These are phyloP conservation scores for Caligus rogercresseyi DNA, from an alignment of 1,140 invertebrate species.

Conservation along the genomic window DNA sequence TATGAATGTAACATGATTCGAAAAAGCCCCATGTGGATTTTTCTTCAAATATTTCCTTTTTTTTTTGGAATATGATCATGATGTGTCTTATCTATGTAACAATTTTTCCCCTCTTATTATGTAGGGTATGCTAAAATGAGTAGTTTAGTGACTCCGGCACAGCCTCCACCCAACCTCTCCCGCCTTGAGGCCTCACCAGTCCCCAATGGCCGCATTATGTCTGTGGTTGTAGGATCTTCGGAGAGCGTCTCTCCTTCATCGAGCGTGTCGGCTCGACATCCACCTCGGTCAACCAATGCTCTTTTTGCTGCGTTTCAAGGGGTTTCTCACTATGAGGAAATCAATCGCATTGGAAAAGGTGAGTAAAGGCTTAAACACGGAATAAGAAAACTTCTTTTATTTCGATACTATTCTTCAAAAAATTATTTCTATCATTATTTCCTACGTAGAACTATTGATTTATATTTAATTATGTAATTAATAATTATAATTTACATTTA, in stretches of 20 bases:
- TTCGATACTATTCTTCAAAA: too few species aligned
- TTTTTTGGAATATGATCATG: too few species aligned
- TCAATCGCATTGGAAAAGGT: conserved; percentile 24
- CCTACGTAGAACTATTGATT: too few species aligned
- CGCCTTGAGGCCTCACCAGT: not conserved
- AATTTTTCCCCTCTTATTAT: too few species aligned
- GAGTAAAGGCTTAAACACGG: conserved; percentile 8
- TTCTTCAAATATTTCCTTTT: too few species aligned
- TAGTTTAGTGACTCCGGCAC: not conserved
- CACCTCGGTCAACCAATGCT: not conserved
- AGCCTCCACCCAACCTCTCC: not conserved
- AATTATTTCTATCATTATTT: too few species aligned
- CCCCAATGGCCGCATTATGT: not conserved
- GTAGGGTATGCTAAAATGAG: too few species aligned
- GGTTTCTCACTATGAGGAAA: conserved; percentile 22
- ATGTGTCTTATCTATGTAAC: too few species aligned
- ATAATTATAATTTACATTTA: not conserved
- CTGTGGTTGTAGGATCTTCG: not conserved
- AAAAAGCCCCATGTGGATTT: too few species aligned
- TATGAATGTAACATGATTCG: too few species aligned
- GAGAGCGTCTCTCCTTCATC: not conserved
- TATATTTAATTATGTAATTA: too few species aligned
- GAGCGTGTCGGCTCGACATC: not conserved
- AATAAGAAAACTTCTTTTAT: not conserved
- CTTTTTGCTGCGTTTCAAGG: conserved; percentile 5